A percentile compares a stretch with the other conserved stretches of the same genome.
phyloP scores from a whole-genome alignment of 2,113 vertebrate genomes.

The Jacana jacana region DNA sequence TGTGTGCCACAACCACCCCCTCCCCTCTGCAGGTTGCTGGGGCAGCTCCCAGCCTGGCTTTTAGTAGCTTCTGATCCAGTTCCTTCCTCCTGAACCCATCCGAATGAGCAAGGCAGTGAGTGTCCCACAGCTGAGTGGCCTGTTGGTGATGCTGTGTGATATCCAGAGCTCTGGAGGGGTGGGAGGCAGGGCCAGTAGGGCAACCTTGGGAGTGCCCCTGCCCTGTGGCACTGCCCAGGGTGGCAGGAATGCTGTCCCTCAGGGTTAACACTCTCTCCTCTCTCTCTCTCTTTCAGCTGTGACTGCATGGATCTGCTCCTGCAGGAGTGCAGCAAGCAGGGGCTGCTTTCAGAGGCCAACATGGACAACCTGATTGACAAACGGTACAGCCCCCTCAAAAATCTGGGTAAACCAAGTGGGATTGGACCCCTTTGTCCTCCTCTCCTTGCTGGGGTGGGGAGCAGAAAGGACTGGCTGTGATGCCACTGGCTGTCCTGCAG shows the following conservation, averaged over 20 bases:
- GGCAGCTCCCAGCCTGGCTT: background rate
- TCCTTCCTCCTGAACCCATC: background rate
- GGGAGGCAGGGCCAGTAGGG: background rate
- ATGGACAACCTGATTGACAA: conserved; percentile 84
- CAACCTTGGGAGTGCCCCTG: background rate
- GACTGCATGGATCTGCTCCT: conserved; percentile 91
- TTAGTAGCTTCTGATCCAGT: background rate
- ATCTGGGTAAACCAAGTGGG: background rate
- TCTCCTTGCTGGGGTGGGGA: background rate
- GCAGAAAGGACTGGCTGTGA: background rate
- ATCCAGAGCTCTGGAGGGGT: background rate
- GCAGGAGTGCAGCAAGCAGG: conserved; percentile 94
- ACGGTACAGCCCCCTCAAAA: conserved; percentile 74
- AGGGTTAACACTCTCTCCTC: background rate
- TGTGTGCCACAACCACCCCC: rapidly evolving
- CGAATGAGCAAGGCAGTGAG: background rate
- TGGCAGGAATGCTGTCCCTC: background rate
- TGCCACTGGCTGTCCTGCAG: rapidly evolving
- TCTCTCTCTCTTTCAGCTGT: conserved; percentile 77
- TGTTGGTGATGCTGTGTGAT: background rate
- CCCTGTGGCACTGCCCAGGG: background rate
- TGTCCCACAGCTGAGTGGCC: background rate
- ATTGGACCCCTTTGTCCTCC: background rate
- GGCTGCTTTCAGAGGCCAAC: conserved; percentile 87
- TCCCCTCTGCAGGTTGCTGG: background rate